A percentile compares a stretch with the other conserved stretches of the same genome.
These are phyloP conservation scores for Amiota mariae DNA, from an alignment of 2,888 invertebrate genomes.

Conservation along the genomic window DNA sequence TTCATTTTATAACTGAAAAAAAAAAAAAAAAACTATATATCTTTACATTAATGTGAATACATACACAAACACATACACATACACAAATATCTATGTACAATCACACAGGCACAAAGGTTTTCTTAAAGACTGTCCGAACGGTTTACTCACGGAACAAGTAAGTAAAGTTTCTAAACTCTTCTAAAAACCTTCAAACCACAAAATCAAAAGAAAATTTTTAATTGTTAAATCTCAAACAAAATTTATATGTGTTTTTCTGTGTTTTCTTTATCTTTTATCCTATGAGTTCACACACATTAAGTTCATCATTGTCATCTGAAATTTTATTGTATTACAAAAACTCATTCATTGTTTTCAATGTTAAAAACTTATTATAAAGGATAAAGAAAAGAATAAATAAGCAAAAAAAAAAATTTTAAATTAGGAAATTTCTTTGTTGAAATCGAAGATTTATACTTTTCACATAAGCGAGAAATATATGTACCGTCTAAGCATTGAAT, in stretches of 20 bases:
- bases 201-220: slow-evolving; percentile 10
- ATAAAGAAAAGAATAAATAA: no score
- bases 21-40: background rate
- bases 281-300: no score
- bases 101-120: slow-evolving; percentile 94
- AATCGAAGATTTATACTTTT: no score
- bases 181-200: slow-evolving; percentile 19
- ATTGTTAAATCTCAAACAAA: background rate
- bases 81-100: background rate
- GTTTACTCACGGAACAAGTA: slow-evolving; percentile 95
- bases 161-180: slow-evolving; percentile 48
- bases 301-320: no score
- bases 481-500: no score
- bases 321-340: no score
- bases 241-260: background rate
- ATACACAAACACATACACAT: background rate
- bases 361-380: no score
- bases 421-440: no score
- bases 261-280: no score
- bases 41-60: background rate
- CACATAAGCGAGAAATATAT: no score
- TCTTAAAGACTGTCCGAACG: slow-evolving; percentile 96
- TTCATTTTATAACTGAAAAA: background rate
- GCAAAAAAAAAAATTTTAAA: no score
- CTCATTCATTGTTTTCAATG: no score